These are phyloP conservation scores for Carlito syrichta DNA, from an alignment of 2,113 vertebrate species.

Conservation along the genomic window DNA sequence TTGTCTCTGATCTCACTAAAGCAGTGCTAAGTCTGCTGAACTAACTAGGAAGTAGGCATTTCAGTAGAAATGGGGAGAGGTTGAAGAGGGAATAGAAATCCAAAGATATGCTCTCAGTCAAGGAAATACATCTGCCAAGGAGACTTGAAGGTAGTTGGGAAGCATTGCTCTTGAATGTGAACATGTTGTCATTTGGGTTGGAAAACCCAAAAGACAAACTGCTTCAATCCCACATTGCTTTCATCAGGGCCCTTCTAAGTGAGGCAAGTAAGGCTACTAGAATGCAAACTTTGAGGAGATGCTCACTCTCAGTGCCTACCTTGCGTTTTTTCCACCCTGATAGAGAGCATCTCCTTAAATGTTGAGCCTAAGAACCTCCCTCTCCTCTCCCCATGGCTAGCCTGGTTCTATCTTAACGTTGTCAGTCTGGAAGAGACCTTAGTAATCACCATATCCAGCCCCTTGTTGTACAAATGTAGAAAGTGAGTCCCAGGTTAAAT, in stretches of 20 bases:
- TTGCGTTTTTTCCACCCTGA: background rate
- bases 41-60: background rate
- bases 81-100: background rate
- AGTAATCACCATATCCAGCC: background rate
- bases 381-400: rapidly evolving
- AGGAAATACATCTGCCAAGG: background rate
- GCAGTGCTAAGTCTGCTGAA: background rate
- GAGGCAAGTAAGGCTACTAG: background rate
- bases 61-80: background rate
- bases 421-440: background rate
- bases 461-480: background rate
- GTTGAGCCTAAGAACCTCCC: background rate
- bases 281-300: background rate
- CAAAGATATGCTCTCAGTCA: background rate
- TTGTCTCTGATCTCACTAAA: background rate
- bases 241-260: background rate
- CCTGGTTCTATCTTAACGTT: background rate
- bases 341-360: background rate
- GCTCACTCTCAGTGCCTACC: background rate
- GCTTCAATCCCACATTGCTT: background rate
- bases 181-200: background rate
- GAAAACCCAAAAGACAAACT: background rate
- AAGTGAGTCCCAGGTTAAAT: background rate
- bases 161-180: background rate
- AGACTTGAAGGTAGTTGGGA: background rate